A percentile compares a stretch with the other conserved stretches of the same genome.
Conservation (phyloP, 2,113 vertebrate species). For the Raja brachyura region DNA sequence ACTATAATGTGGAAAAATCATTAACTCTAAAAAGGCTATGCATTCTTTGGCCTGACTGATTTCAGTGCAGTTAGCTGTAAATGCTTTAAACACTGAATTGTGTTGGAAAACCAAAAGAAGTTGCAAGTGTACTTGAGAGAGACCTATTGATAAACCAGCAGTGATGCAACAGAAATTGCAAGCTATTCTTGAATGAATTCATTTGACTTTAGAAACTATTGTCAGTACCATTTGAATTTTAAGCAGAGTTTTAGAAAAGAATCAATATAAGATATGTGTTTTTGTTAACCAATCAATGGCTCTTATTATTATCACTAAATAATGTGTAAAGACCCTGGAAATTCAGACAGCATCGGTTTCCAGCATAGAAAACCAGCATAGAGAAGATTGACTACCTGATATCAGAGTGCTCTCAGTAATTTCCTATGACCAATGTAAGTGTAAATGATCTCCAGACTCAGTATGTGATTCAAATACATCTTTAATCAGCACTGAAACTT, state of each 20-base stretch:
- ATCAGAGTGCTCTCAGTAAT: background rate
- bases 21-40: background rate
- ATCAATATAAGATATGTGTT: background rate
- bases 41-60: background rate
- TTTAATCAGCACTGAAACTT: too few relatives aligned
- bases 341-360: background rate
- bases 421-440: background rate
- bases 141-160: background rate
- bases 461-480: too few relatives aligned
- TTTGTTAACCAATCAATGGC: background rate
- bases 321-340: background rate
- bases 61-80: background rate
- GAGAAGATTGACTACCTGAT: background rate
- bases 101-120: background rate
- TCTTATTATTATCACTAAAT: background rate
- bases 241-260: background rate
- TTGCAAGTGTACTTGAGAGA: background rate
- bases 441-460: too few relatives aligned
- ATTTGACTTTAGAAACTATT: background rate
- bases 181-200: background rate
- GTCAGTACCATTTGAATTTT: background rate
- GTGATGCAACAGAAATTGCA: background rate
- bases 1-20: background rate
- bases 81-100: background rate
- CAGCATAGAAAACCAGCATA: background rate